A percentile compares a stretch with the other conserved stretches of the same genome.
Conservation (phyloP, 2,888 invertebrate genomes). For the Oxytorus armatus region DNA sequence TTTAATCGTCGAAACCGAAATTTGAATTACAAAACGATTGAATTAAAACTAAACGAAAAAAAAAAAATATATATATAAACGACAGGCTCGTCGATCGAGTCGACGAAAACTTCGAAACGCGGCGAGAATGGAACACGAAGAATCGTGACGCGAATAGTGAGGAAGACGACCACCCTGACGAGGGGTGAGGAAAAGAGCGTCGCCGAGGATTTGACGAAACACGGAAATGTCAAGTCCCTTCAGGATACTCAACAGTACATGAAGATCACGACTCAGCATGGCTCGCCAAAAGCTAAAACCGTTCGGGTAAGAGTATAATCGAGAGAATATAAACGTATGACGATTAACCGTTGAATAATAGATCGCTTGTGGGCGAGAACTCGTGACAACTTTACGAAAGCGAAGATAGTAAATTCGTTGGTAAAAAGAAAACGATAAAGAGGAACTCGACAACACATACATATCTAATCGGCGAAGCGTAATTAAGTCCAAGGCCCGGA, state of each 20-base stretch:
- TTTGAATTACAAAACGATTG: slow-evolving; percentile 18
- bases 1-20: background rate
- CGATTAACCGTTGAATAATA: no score
- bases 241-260: slow-evolving; percentile 84
- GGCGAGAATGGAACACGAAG: slow-evolving; percentile 92
- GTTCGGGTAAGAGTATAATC: slow-evolving; percentile 88
- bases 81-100: slow-evolving; percentile 90
- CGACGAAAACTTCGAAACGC: slow-evolving; percentile 92
- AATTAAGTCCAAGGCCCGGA: slow-evolving; percentile 34
- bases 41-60: background rate
- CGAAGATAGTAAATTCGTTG: background rate
- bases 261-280: slow-evolving; percentile 85
- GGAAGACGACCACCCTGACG: slow-evolving; percentile 95
- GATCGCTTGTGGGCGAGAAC: background rate
- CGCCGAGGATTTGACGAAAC: slow-evolving; percentile 89
- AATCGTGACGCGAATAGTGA: slow-evolving; percentile 93
- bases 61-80: slow-evolving; percentile 35
- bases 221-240: slow-evolving; percentile 86
- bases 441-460: background rate
- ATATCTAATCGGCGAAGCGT: background rate
- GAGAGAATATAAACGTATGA: background rate
- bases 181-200: slow-evolving; percentile 93
- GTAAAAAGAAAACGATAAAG: slow-evolving; percentile 10
- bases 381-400: background rate
- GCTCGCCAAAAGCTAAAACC: slow-evolving; percentile 88